Conservation (phyloP, 2,888 invertebrate species). For the Calameuta filiformis region DNA sequence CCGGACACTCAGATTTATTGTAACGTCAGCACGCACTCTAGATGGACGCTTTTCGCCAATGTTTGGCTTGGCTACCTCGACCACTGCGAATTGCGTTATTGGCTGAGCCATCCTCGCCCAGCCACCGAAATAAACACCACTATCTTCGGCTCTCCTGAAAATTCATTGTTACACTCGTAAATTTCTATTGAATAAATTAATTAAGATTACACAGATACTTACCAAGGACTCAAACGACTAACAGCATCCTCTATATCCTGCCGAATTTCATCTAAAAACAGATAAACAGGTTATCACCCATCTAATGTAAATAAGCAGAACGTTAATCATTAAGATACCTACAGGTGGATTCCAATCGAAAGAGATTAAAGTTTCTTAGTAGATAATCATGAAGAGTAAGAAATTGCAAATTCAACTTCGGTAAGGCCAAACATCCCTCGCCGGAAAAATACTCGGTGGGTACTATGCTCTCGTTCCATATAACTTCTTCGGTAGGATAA, state of each 20-base stretch:
- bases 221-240: slow-evolving; percentile 95
- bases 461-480: slow-evolving; percentile 99
- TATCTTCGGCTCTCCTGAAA: slow-evolving; percentile 85
- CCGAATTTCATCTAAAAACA: slow-evolving; percentile 89
- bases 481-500: slow-evolving; percentile 97
- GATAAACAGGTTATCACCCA: background rate
- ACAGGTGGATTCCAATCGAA: slow-evolving; percentile 98
- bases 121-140: slow-evolving; percentile 90
- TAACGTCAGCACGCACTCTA: slow-evolving; percentile 93
- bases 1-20: slow-evolving; percentile 90
- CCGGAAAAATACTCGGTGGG: slow-evolving; percentile 98
- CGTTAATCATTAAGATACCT: slow-evolving; percentile 62
- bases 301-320: background rate
- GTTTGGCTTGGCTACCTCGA: slow-evolving; percentile 93
- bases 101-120: slow-evolving; percentile 99
- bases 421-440: slow-evolving; percentile 94
- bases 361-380: slow-evolving; percentile 95
- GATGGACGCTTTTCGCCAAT: slow-evolving; percentile 96
- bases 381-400: slow-evolving; percentile 98
- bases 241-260: slow-evolving; percentile 99
- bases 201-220: slow-evolving; percentile 52
- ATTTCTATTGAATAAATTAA: background rate
- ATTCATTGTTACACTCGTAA: background rate
- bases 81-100: slow-evolving; percentile 90
- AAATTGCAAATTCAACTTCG: slow-evolving; percentile 98